Evolutionary conservation across 2,113 vertebrate genomes (phyloP).

Genomic region (Arothron firmamentum): DNA sequence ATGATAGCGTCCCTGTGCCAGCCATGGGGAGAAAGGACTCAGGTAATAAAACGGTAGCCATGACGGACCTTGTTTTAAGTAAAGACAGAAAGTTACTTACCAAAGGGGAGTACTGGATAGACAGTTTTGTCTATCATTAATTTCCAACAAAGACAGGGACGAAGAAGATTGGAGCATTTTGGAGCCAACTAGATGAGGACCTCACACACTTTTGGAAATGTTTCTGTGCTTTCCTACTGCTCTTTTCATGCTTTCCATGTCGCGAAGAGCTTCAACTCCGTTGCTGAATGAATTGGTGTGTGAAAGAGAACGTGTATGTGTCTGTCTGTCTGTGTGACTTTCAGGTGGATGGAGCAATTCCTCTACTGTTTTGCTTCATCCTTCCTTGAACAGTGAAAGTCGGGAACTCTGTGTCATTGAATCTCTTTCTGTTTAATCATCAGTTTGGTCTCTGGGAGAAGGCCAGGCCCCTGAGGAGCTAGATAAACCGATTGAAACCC

Average conservation of each 20-base stretch:
- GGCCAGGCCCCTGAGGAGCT: conserved; percentile 80
- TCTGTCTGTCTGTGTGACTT: conserved; percentile 38
- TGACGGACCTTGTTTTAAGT: not conserved
- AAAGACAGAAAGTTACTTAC: not conserved
- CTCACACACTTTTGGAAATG: not conserved
- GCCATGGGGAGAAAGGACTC: conserved; percentile 90
- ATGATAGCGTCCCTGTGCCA: conserved; percentile 84
- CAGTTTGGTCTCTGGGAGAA: conserved; percentile 91
- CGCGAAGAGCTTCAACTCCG: conserved; percentile 54
- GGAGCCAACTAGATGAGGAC: too few species aligned
- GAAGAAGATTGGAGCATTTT: conserved; percentile 27
- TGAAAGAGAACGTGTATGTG: conserved; percentile 31
- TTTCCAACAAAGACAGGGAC: not conserved
- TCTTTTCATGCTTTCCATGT: conserved; percentile 67
- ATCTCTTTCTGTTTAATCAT: conserved; percentile 43
- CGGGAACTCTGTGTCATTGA: conserved; percentile 16
- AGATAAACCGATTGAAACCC: conserved; percentile 80
- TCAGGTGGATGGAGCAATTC: conserved; percentile 41
- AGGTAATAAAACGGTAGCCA: conserved; percentile 77
- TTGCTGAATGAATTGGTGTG: conserved; percentile 40
- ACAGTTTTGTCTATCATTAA: not conserved
- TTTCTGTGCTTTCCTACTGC: conserved; percentile 36
- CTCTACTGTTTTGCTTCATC: not conserved
- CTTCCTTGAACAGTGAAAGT: conserved; percentile 23
- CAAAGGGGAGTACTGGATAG: not conserved